A percentile compares a stretch with the other conserved stretches of the same genome.
Evolutionary conservation across 2,888 invertebrate species (phyloP).

Genomic region (Noctua comes): DNA sequence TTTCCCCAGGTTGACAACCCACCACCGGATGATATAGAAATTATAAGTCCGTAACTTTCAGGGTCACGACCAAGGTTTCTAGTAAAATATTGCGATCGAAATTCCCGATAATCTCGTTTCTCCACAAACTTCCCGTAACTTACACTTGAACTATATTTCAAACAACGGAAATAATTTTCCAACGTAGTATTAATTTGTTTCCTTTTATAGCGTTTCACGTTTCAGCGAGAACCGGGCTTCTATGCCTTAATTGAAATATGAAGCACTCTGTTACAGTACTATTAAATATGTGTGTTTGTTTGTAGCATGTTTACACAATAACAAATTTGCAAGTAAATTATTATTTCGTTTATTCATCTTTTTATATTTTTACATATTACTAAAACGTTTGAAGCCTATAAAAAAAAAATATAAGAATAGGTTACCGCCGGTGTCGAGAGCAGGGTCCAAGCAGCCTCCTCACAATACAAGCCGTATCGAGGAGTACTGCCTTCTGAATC

Average conservation of each 20-base stretch:
- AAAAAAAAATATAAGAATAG: too few relatives aligned
- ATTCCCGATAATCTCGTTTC: conserved; percentile 17
- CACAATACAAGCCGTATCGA: too few relatives aligned
- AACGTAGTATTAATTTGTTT: conserved; percentile 33
- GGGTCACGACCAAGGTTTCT: not conserved
- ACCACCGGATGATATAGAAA: not conserved
- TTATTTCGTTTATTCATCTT: too few relatives aligned
- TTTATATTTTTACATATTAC: too few relatives aligned
- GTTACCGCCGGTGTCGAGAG: too few relatives aligned
- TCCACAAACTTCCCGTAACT: conserved; percentile 34
- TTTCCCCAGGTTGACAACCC: not conserved
- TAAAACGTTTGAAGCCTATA: too few relatives aligned
- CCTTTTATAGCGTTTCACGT: conserved; percentile 13
- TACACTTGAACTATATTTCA: conserved; percentile 37
- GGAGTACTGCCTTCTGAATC: too few relatives aligned
- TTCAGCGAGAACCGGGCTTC: conserved; percentile 8
- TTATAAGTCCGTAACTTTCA: not conserved
- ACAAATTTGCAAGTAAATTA: too few relatives aligned
- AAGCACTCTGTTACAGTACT: too few relatives aligned
- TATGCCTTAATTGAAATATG: conserved; percentile 24
- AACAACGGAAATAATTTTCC: conserved; percentile 28
- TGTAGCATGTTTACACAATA: too few relatives aligned
- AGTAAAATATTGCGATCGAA: conserved; percentile 12
- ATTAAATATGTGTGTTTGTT: too few relatives aligned
- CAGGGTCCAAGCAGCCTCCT: too few relatives aligned